Evolutionary conservation across 2,888 invertebrate species (phyloP), one percentile per base, ranked within the genome.

Genomic region (Gastrophysa polygoni): DNA sequence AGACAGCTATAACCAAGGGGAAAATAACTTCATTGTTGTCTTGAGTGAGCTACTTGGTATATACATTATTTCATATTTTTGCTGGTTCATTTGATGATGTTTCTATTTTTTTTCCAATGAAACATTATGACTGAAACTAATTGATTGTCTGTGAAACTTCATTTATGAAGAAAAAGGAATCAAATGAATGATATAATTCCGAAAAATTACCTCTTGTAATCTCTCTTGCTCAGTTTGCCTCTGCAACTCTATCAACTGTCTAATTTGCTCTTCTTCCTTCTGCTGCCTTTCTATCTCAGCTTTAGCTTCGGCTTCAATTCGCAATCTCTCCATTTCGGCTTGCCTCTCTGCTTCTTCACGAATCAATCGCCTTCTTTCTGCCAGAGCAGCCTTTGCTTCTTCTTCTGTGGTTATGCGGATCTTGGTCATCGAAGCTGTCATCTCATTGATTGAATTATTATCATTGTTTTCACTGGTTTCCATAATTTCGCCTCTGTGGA

Each of bases 381-480:
- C 96, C 59, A 97, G 83, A 59, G 95, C 96, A 16, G 95, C 95
- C 82, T 96, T 96, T 7, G 96, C 96, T 80, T 96, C 90, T 80
- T 94, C 95, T 82, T 95, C 95, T 1, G 95, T 95, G 8, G 91
- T 93, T 70, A 95, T 93, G 70, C 89, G 84, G 28, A 84, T 83
- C 78, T 87, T 89, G 63, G 87, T 87, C 85, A 89, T 87, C 32
- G 89, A 89, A 49, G 89, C 87, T 70, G 84, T 77, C 81, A 83
- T 81, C 70, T 80, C 80, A 56, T 68, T 75, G 54, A 70, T 70
- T 20, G 59, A 38, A 57, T 64, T 61, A 24, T 68, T 68, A 49
- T 64, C 58, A 43, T 63, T 68, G 54, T 59, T 44, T 38, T 24
- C 24, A 38, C 38, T 21, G 18, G 46, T n/a, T 28, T 29, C 44